Base-by-base conservation (phyloP, 2,888 invertebrate genomes). In the Xylocampa areola region DNA sequence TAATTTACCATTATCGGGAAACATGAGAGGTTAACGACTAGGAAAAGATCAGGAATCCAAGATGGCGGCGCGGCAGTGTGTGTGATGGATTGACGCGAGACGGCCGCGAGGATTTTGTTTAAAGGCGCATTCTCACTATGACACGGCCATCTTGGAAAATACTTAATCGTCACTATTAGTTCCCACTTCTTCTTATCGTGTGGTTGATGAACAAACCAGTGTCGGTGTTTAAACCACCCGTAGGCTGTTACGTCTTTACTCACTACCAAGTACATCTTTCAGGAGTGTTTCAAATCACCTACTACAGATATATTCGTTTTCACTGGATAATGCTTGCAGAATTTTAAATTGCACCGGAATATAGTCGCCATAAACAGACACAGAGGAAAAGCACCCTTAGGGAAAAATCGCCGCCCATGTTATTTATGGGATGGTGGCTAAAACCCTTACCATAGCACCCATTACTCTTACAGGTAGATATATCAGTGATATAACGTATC, bases 401-500 rank as follows among this genome's bases (percentile, higher is more conserved):
- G 23, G 17, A 43, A 48, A 45, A 39, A 58, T 29, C 45, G 41
- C 27, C 10, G 17, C 11, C 3, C 8, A 19, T 21, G n/a, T 44
- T 44, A 66, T 48, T 51, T 29, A 52, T 49, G 11, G 40, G 7
- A 37, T 21, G 23, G 19, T 30, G 27, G 16, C 40, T 45, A 55
- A 57, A 44, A 43, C 48, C 44, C 48, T 48, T 40, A 36, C 8
- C 25, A 19, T 11, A 50, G 14, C 39, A 41, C 32, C 66, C 33
- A 55, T 67, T 61, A 37, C n/a, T 35, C 27, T 4, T 35, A 21
- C 33, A 66, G 67, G 41, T 60, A 45, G 60, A 49, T 45, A 53
- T 60, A 54, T 29, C 37, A 11, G 21, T 43, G 50, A 53, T 36
- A 55, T 8, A 44, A 27, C 2, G 17, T 41, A 53, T 45, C 14